Evolutionary conservation across 2,888 invertebrate species (phyloP), one percentile per base, ranked within the genome.

Genomic region (Phoronis australis): DNA sequence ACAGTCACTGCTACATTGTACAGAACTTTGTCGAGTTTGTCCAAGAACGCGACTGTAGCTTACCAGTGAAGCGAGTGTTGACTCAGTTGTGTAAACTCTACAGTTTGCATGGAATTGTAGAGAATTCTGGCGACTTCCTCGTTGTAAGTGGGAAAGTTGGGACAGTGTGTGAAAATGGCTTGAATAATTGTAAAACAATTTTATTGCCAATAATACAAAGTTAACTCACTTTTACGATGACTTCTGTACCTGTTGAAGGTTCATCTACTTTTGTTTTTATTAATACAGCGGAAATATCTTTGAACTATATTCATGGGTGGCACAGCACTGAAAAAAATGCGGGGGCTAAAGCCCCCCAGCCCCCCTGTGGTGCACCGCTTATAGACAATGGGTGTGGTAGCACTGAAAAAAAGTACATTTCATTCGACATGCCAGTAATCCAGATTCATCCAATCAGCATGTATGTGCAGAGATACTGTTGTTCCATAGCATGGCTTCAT

Each of bases 1-100:
- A 94, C 70, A 89, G 89, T 64, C 84, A 91, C 46, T 84, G 85
- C 22, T 88, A 90, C 69, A 78, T 93, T 12, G 84, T 92, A 2
- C 80, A 83, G 39, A 85, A 84, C 3, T 91, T 86, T 69, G 61
- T 67, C 40, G 65, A 70, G 12, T 60, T 61, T 27, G 59, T 77
- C 2, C 44, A 40, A 24, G 48, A 53, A 20, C 50, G 60, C 64
- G 71, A 61, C 4, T 75, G 83, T 1, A 87, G 90, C 0, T 79
- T 82, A 0, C 78, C 82, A 4, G 73, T 91, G 25, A 80, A 79
- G 4, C 69, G 76, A 18, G 87, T 88, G 38, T 69, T 94, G 35
- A 73, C 79, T 23, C 83, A 86, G 46, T 78, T 94, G 5, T 83
- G 87, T 37, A 86, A 90, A 69, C 73, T 94, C 21, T 92, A 90